These are phyloP conservation scores for Dolichoris vasculosae DNA, from an alignment of 1,140 invertebrate species.

Conservation along the genomic window DNA sequence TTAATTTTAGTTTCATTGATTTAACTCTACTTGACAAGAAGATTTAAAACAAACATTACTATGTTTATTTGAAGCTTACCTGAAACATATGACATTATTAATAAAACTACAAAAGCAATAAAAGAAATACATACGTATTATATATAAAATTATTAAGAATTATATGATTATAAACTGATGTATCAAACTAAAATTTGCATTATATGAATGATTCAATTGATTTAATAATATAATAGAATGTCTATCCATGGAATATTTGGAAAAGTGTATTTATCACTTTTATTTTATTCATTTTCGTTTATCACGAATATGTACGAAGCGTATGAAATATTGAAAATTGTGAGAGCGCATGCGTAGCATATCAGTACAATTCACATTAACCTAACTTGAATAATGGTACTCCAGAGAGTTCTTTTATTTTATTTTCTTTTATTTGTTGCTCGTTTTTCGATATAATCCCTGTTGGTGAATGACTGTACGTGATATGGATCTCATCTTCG, in stretches of 20 bases:
- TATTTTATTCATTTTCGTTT: not conserved
- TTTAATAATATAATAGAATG: not conserved
- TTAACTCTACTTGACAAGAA: no score
- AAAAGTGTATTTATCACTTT: not conserved
- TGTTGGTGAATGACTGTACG: not conserved
- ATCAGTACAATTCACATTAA: not conserved
- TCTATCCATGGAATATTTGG: not conserved
- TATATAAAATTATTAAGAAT: not conserved
- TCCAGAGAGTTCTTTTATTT: conserved; percentile 7
- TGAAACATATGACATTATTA: not conserved
- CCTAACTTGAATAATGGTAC: not conserved
- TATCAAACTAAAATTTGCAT: not conserved
- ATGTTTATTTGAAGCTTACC: not conserved
- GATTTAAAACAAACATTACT: not conserved
- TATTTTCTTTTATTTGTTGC: conserved; percentile 8
- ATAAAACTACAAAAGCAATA: not conserved
- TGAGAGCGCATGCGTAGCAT: not conserved
- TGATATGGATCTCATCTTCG: not conserved
- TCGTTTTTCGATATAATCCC: not conserved
- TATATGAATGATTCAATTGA: not conserved
- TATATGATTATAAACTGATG: no score
- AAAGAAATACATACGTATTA: not conserved
- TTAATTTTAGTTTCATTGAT: not conserved
- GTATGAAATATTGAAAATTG: not conserved
- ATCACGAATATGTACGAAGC: not conserved